Base-by-base conservation (phyloP, 2,888 invertebrate species). In the Hipparchia sbordonii region DNA sequence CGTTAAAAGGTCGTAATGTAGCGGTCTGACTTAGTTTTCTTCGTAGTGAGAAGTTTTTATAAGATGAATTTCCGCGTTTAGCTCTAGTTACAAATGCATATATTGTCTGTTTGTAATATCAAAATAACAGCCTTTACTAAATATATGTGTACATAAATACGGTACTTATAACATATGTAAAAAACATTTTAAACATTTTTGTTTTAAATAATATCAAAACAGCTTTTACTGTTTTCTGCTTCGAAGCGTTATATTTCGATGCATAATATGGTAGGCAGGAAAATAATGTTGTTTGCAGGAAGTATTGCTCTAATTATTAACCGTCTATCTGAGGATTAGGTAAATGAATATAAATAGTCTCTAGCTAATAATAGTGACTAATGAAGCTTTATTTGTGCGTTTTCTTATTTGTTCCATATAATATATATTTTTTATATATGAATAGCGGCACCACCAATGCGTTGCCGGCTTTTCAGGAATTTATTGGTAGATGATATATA, bases 11-110 rank as follows among this genome's bases (percentile, higher is more conserved):
- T 82, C 81, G 80, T 82, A 82, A 83, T 82, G 79, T 81, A 79
- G 82, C 80, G 82, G 81, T 81, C 82, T 83, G 82, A 84, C 85
- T 87, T 85, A 84, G 84, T 85, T 87, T 83, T 76, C 81, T 76
- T 77, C 72, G 74, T 81, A 74, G 70, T 81, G 75, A 74, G 78
- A 76, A 80, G 82, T 82, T 83, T 84, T 82, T 82, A 79, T 77
- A 81, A 82, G 82, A 81, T 48, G 48, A 6, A 8, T 48, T 48
- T 48, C 8, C 48, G 48, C 6, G 48, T 48, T 5, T 48, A 48
- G 7, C 7, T 48, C 1, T 39, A 39, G 2, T 7, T 48, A 48
- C 7, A 48, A 48, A 6, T 48, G 48, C 48, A 48, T 6, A 8
- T 48, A 48, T 48, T 6, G 6, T 48, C 39, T 23, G 23, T 23